phyloP scores from a whole-genome alignment of 2,113 vertebrate species.

The Tyto alba region DNA sequence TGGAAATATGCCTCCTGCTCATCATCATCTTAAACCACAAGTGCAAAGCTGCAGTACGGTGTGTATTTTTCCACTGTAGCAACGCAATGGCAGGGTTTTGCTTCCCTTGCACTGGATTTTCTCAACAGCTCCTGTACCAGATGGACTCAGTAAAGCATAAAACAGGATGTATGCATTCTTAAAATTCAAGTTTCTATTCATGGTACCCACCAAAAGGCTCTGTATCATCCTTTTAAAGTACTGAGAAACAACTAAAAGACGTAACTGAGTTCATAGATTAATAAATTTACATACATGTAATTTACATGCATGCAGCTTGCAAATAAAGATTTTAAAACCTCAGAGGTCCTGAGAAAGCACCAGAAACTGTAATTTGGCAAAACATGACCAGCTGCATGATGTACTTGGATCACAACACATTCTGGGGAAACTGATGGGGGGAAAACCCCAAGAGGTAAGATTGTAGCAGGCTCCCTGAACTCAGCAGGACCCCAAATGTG shows the following conservation, averaged over 20 bases:
- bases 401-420: neutral
- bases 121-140: neutral
- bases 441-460: neutral
- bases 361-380: neutral
- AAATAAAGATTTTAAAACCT: neutral
- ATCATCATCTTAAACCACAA: neutral
- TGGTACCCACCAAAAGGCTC: neutral
- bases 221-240: neutral
- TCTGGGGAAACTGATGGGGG: neutral
- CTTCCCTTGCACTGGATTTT: neutral
- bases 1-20: neutral
- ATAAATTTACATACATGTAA: neutral
- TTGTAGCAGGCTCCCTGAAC: rapidly evolving
- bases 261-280: neutral
- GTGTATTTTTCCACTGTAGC: neutral
- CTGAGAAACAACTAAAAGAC: neutral
- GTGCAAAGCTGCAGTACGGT: neutral
- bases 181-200: neutral
- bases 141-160: neutral
- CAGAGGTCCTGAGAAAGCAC: neutral
- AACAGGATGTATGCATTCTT: neutral
- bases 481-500: neutral
- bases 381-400: neutral
- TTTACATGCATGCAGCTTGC: too few relatives aligned
- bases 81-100: neutral